Conservation (phyloP, 2,888 invertebrate species). For the Xestia xanthographa region DNA sequence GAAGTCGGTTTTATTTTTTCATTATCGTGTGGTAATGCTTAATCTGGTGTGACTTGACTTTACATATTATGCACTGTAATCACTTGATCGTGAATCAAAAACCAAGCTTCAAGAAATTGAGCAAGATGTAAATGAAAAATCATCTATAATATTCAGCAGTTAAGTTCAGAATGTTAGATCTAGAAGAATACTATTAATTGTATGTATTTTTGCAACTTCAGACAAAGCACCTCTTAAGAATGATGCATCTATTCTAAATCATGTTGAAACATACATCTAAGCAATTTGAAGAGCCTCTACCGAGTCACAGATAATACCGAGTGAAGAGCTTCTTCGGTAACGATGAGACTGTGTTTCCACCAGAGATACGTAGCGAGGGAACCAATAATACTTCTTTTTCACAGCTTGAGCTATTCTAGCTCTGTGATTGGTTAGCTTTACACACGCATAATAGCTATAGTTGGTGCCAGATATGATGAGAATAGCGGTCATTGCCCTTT, state of each 20-base stretch:
- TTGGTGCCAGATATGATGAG: no score
- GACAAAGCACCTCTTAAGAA: not conserved
- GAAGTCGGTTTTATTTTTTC: no score
- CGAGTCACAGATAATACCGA: not conserved
- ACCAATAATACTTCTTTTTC: no score
- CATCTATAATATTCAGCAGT: not conserved
- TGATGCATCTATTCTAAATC: slow-evolving; percentile 25
- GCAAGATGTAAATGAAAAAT: no score
- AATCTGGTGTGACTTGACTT: no score
- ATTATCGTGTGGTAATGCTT: no score
- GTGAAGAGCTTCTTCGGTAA: slow-evolving; percentile 32
- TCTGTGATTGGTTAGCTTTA: no score
- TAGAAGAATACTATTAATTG: not conserved
- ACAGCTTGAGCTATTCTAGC: no score
- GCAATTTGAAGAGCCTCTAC: slow-evolving; percentile 8
- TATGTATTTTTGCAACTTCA: not conserved
- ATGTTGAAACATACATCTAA: slow-evolving; percentile 24
- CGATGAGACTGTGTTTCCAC: not conserved
- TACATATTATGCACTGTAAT: no score
- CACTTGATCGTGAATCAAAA: not conserved
- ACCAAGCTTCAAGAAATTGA: not conserved
- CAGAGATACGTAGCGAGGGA: no score
- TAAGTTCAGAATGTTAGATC: not conserved
- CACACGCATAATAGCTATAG: no score
- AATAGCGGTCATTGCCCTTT: no score